Evolutionary conservation across 2,113 vertebrate genomes (phyloP).

Genomic region (Malaclemys terrapin): DNA sequence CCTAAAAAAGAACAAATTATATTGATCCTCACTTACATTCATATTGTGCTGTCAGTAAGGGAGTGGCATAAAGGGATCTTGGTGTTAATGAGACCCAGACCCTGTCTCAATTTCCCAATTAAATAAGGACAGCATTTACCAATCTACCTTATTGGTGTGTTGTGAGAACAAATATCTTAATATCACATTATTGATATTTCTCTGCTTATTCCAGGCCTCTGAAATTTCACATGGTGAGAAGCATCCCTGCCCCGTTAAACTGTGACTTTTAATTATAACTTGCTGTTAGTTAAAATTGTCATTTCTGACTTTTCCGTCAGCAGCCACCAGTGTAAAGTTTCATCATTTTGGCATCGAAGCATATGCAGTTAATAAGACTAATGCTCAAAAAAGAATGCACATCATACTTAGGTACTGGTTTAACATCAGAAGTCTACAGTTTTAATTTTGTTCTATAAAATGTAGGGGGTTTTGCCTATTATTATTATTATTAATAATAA

Average conservation of each 20-base stretch:
- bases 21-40: not conserved
- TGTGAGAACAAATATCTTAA: not conserved
- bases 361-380: not conserved
- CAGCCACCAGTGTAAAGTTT: not conserved
- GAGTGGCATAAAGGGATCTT: not conserved
- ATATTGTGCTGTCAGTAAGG: not conserved
- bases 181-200: not conserved
- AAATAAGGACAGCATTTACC: not conserved
- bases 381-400: not conserved
- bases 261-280: not conserved
- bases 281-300: not conserved
- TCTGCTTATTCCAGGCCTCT: not conserved
- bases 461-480: not conserved
- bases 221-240: not conserved
- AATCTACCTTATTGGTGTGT: not conserved
- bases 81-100: not conserved
- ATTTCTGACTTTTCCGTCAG: not conserved
- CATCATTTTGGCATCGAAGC: not conserved
- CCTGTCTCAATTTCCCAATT: not conserved
- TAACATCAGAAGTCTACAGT: not conserved
- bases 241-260: not conserved
- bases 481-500: not conserved
- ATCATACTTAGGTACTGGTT: not conserved
- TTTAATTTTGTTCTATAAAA: not conserved
- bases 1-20: not conserved